A percentile compares a stretch with the other conserved stretches of the same genome.
Conservation (phyloP, 2,888 invertebrate species). For the Neelides folsomi region DNA sequence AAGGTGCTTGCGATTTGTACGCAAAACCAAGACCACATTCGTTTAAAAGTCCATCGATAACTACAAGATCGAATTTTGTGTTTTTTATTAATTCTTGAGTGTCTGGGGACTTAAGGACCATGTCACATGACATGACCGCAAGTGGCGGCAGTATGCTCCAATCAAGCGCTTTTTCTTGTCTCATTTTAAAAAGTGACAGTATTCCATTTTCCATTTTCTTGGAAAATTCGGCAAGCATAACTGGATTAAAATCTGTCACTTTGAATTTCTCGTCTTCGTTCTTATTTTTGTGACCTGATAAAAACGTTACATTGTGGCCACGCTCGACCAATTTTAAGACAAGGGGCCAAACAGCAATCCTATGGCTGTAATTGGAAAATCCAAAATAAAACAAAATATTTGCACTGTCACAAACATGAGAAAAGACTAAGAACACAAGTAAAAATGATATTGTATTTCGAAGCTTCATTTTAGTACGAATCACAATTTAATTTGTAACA, state of each 20-base stretch:
- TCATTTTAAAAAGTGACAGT: no score
- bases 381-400: conserved; percentile 6
- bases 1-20: conserved; percentile 11
- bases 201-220: no score
- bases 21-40: conserved; percentile 17
- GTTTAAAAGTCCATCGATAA: conserved; percentile 15
- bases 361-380: neutral
- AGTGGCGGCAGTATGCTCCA: no score
- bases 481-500: no score
- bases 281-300: conserved; percentile 14
- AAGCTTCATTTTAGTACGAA: no score
- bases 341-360: conserved; percentile 6
- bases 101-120: no score
- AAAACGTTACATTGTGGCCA: conserved; percentile 20
- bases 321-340: conserved; percentile 14
- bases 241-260: conserved; percentile 9
- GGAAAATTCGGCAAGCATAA: no score
- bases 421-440: no score
- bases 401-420: neutral
- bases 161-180: no score
- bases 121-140: no score
- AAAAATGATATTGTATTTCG: no score
- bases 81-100: no score
- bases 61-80: conserved; percentile 10
- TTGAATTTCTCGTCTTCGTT: conserved; percentile 10